Evolutionary conservation across 2,888 invertebrate genomes (phyloP), one percentile per base, ranked within the genome.

Genomic region (Leuctra nigra): DNA sequence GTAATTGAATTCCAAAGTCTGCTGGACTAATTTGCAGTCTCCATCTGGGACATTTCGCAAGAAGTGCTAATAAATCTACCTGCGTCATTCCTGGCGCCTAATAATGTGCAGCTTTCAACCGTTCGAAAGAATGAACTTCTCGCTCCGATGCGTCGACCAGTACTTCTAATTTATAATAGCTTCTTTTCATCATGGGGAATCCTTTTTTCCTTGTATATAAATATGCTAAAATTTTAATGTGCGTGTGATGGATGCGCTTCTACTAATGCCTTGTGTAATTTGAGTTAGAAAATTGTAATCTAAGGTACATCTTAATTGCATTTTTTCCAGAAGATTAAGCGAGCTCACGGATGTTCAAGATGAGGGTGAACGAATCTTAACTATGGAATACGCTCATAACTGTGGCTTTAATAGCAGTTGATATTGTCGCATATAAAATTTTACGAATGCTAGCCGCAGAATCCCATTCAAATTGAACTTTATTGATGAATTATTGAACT

Each of bases 211-310:
- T n/a, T n/a, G n/a, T n/a, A 44, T 22, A 7, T 20, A 44, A 44
- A 44, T 50, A 50, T 50, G 50, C 33, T 50, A 50, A 33, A 50
- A 35, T 50, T 50, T 35, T 18, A 50, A 50, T 18, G 36, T 33
- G 33, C 35, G 4, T 9, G 50, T 33, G 50, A 50, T 33, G 29
- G 50, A 50, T 50, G 33, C 44, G 20, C 29, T 29, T 7, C 18
- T 39, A 20, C 39, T 39, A 39, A 44, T 44, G 44, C 23, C 13
- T 23, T 13, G 44, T n/a, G n/a, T 44, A 44, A 20, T 18, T 39
- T 7, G 4, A 39, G 39, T 13, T 4, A 14, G 20, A 39, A 39
- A 39, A 39, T 20, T 16, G 20, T 39, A 14, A 39, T 39, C 39
- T 39, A n/a, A 14, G 39, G 16, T 39, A 18, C 18, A 14, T 2